Evolutionary conservation across 2,113 vertebrate genomes (phyloP), one percentile per base, ranked within the genome.

Genomic region (Mola mola): DNA sequence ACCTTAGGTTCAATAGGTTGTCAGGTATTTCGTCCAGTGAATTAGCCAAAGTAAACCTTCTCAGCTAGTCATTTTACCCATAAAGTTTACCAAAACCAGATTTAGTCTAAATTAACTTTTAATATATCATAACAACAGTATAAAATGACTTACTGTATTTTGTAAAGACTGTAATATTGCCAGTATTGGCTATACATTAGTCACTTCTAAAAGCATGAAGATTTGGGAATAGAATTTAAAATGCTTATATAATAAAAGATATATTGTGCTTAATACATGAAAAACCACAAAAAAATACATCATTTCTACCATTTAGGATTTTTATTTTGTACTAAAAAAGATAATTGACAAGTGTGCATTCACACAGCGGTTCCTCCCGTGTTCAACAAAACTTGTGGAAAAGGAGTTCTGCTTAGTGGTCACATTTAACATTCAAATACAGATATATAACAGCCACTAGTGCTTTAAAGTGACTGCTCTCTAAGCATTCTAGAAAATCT

Each of bases 391-490:
- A 10, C 48, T 49, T n/a, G 28, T 6, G 13, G 19, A n/a, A 37
- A 19, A 41, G n/a, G 38, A 13, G 41, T 20, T 48, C 25, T 41
- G 34, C 31, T 21, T 55, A 38, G 17, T 64, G 48, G 21, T 51
- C 21, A 13, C 58, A 17, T 78, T 75, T 34, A 49, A 53, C 28
- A 60, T 64, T 64, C 19, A 78, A 33, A 42, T 55, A 52, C 15
- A 61, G 22, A 6, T 64, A 29, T 41, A 25, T 56, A 41, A 34
- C 10, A n/a, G n/a, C n/a, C n/a, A n/a, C n/a, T n/a, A n/a, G n/a
- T n/a, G n/a, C n/a, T n/a, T n/a, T n/a, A n/a, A n/a, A n/a, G n/a
- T n/a, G n/a, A n/a, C n/a, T n/a, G n/a, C n/a, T n/a, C n/a, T n/a
- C n/a, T n/a, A n/a, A n/a, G n/a, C n/a, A n/a, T n/a, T n/a, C n/a